Base-by-base conservation (phyloP, 2,888 invertebrate genomes). In the Rapana venosa region DNA sequence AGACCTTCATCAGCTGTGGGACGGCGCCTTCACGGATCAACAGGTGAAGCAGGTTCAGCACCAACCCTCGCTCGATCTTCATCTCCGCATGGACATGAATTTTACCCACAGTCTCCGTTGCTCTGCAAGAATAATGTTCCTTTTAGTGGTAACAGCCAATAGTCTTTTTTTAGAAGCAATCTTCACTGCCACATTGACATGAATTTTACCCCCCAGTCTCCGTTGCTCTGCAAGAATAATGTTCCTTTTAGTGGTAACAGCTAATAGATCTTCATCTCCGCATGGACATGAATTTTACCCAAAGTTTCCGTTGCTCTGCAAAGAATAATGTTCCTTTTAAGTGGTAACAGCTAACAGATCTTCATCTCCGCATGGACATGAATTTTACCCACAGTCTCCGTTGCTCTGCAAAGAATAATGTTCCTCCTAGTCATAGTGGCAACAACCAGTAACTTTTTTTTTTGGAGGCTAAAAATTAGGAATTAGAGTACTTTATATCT, bases 1-100 rank as follows among this genome's bases (percentile, higher is more conserved):
- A 86, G 61, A 86, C 17, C 86, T 32, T 86, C 86, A 86, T 86
- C 4, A 86, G 86, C 86, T 86, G 86, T 1, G 86, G 86, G 5
- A 86, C 86, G 17, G 86, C 86, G 8, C 86, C 86, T 22, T 86
- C 86, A 17, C 86, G 61, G 30, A 86, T 86, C 5, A 86, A 35
- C 32, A 86, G 13, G 20, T 86, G 86, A 32, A 86, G 58, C 86
- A 86, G 66, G 35, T 61, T 61, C 22, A 86, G 35, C n/a, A 86
- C 86, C 86, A 86, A 66, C 5, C 86, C 61, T 66, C 66, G 15
- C 6, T 86, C 35, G 5, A 86, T 66, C 86, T 86, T 86, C 86
- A 86, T 30, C 30, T 32, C 30, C 20, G 20, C 35, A 17, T 61
- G 30, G 6, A 5, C 13, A 22, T 86, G 86, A 17, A 86, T 86